phyloP scores from a whole-genome alignment of 37 sponge, comb jelly and placozoan genomes.

The Beroe ovata region DNA sequence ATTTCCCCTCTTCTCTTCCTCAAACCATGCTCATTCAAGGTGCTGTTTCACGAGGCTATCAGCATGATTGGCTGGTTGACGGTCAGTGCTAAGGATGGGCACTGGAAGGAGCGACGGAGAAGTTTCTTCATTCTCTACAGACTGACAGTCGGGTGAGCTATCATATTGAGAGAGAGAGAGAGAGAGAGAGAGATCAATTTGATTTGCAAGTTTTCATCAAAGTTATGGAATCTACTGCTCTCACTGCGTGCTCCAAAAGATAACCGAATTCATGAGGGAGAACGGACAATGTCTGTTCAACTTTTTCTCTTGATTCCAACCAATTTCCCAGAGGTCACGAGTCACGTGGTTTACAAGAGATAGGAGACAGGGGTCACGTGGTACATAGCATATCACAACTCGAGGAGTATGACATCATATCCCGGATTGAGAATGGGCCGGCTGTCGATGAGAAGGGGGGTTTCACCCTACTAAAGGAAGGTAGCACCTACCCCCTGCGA shows the following conservation, averaged over 20 bases:
- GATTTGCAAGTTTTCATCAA: too few species aligned
- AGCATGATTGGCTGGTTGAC: constrained; percentile 12
- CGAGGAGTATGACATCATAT: constrained; percentile 22
- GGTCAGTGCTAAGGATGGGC: constrained; percentile 13
- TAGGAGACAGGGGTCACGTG: neutral
- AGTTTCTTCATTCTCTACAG: constrained; percentile 30
- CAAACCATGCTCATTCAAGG: neutral
- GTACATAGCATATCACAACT: neutral
- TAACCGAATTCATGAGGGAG: too few species aligned
- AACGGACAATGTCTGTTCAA: neutral
- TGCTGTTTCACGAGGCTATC: neutral
- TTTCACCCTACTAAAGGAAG: constrained; percentile 7
- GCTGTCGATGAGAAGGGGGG: neutral
- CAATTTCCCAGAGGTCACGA: neutral
- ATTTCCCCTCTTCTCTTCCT: neutral
- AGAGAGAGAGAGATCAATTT: too few species aligned
- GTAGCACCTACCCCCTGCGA: too few species aligned
- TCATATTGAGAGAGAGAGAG: too few species aligned
- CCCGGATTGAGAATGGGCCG: too few species aligned
- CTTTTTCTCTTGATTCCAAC: neutral
- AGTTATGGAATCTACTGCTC: too few species aligned
- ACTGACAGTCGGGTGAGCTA: neutral
- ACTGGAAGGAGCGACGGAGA: neutral
- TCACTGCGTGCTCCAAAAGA: too few species aligned
- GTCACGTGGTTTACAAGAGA: constrained; percentile 22